A percentile compares a stretch with the other conserved stretches of the same genome.
Evolutionary conservation across 2,888 invertebrate species (phyloP).

Genomic region (Acanthopleura granulata): DNA sequence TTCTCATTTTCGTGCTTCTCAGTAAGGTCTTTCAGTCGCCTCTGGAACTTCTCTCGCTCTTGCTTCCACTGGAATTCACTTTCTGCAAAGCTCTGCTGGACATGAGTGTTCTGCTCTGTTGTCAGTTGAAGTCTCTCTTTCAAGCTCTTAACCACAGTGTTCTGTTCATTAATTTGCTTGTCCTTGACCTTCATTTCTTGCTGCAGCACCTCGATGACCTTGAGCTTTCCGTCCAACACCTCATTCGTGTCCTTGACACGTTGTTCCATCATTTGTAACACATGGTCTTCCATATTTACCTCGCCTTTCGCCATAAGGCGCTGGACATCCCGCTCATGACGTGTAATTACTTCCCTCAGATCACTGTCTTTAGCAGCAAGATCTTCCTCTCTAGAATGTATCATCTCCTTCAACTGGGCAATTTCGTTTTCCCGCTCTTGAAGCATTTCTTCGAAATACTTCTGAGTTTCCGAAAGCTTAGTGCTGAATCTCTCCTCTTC

Average conservation of each 20-base stretch:
- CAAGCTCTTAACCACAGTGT: constrained; percentile 76
- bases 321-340: constrained; percentile 60
- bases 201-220: constrained; percentile 61
- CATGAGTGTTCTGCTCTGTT: constrained; percentile 82
- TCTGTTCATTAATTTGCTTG: constrained; percentile 48
- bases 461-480: constrained; percentile 56
- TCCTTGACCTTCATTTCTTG: constrained; percentile 56
- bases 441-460: constrained; percentile 63
- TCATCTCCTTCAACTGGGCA: constrained; percentile 40
- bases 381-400: constrained; percentile 52
- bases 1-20: constrained; percentile 59
- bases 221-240: constrained; percentile 59
- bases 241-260: constrained; percentile 61
- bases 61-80: constrained; percentile 81
- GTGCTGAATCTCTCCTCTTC: constrained; percentile 55
- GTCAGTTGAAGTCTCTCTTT: constrained; percentile 83
- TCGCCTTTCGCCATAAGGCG: constrained; percentile 57
- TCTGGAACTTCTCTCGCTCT: constrained; percentile 73
- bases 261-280: constrained; percentile 61
- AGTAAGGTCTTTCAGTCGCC: constrained; percentile 71
- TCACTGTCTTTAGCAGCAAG: constrained; percentile 54
- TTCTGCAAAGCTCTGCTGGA: constrained; percentile 83
- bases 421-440: constrained; percentile 54
- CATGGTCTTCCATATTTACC: constrained; percentile 56
- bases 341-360: constrained; percentile 49